phyloP scores from a whole-genome alignment of 1,140 invertebrate genomes.

The Oryzaephilus surinamensis region DNA sequence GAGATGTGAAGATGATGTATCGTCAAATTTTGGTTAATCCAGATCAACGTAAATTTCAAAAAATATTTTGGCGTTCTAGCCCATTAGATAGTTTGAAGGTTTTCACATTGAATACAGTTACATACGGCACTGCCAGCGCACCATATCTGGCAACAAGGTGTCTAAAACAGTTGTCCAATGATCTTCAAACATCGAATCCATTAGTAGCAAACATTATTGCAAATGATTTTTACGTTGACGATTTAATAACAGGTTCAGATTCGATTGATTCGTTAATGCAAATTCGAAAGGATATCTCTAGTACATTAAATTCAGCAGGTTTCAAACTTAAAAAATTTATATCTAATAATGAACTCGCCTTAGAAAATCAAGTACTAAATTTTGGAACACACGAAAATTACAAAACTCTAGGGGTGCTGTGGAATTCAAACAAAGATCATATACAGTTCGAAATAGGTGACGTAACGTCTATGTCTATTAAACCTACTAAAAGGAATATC shows the following conservation, averaged over 20 bases:
- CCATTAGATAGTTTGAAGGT: constrained; percentile 11
- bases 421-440: constrained; percentile 9
- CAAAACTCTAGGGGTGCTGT: constrained; percentile 20
- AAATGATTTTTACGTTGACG: constrained; percentile 38
- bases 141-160: constrained; percentile 28
- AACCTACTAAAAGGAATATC: constrained; percentile 24
- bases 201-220: constrained; percentile 18
- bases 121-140: constrained; percentile 29
- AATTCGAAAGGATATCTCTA: constrained; percentile 14
- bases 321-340: constrained; percentile 24
- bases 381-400: constrained; percentile 18
- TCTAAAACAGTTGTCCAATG: constrained; percentile 27
- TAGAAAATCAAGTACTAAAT: constrained; percentile 10
- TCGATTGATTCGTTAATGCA: constrained; percentile 8
- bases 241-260: constrained; percentile 32
- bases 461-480: no score
- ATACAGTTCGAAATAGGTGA: constrained; percentile 8
- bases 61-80: constrained; percentile 30
- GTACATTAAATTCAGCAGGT: constrained; percentile 8
- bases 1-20: constrained; percentile 37
- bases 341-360: constrained; percentile 14
- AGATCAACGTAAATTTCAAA: constrained; percentile 27
- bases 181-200: constrained; percentile 19
- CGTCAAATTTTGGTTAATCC: constrained; percentile 26
- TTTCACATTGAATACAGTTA: constrained; percentile 26